These are phyloP conservation scores for Drosophila erecta DNA, from an alignment of 1,140 invertebrate genomes.

Conservation along the genomic window DNA sequence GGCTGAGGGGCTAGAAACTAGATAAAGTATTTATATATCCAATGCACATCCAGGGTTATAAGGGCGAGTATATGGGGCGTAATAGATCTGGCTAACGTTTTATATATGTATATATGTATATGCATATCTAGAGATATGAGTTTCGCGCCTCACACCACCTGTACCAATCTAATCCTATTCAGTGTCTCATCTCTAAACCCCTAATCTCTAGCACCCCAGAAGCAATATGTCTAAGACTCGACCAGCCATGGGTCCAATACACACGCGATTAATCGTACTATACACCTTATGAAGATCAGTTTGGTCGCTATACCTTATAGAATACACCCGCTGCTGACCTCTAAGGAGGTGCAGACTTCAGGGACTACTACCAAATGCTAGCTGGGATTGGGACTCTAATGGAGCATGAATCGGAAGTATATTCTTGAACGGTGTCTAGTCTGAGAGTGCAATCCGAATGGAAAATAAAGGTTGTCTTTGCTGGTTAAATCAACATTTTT, in stretches of 20 bases:
- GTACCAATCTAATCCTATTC: constrained; percentile 34
- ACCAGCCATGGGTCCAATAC: constrained; percentile 11
- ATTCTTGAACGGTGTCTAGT: constrained; percentile 33
- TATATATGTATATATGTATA: background rate
- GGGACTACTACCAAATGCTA: constrained; percentile 53
- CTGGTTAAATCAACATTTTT: constrained; percentile 41
- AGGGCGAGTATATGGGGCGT: constrained; percentile 8
- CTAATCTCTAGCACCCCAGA: constrained; percentile 47
- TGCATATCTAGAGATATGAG: constrained; percentile 6
- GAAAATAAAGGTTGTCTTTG: constrained; percentile 37
- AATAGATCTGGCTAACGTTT: constrained; percentile 36
- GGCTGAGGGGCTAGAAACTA: constrained; percentile 27
- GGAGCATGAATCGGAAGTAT: constrained; percentile 30
- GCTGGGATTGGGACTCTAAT: constrained; percentile 32
- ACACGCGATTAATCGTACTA: constrained; percentile 39
- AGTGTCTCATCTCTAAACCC: constrained; percentile 49
- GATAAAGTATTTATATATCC: constrained; percentile 20
- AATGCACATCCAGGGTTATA: constrained; percentile 28
- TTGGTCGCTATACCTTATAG: constrained; percentile 58
- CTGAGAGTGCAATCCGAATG: constrained; percentile 43
- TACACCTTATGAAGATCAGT: constrained; percentile 67
- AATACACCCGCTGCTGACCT: constrained; percentile 9
- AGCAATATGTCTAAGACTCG: constrained; percentile 13
- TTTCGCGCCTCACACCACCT: background rate
- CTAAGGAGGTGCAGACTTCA: constrained; percentile 32